phyloP scores from a whole-genome alignment of 2,888 invertebrate genomes.

The Opisthograptis luteolata region DNA sequence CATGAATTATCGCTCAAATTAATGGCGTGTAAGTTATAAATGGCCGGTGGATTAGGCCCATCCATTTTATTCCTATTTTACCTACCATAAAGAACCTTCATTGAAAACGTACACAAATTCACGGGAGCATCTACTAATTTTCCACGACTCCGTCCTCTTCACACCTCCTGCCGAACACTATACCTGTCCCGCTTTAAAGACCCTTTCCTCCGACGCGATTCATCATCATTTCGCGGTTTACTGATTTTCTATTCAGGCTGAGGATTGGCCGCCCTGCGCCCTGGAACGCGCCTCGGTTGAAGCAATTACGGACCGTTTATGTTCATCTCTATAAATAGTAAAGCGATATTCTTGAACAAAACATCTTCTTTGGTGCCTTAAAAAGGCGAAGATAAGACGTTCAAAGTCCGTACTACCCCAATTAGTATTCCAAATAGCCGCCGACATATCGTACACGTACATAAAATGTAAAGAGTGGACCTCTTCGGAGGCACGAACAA shows the following conservation, averaged over 20 bases:
- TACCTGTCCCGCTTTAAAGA: constrained; percentile 62
- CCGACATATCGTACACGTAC: constrained; percentile 80
- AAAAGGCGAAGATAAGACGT: constrained; percentile 63
- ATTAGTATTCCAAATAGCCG: constrained; percentile 84
- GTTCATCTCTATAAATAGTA: constrained; percentile 33
- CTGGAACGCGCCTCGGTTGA: constrained; percentile 45
- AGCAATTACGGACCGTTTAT: constrained; percentile 42
- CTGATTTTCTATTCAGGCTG: constrained; percentile 79
- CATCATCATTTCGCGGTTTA: constrained; percentile 84
- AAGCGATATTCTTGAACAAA: constrained; percentile 29
- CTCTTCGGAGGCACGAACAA: constrained; percentile 76
- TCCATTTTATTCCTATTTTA: constrained; percentile 84
- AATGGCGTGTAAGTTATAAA: constrained; percentile 84
- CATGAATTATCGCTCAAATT: constrained; percentile 82
- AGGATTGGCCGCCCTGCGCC: constrained; percentile 52
- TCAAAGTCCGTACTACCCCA: constrained; percentile 69
- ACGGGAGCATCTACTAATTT: constrained; percentile 80
- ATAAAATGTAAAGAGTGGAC: constrained; percentile 83
- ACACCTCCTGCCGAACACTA: constrained; percentile 41
- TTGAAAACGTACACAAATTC: constrained; percentile 84
- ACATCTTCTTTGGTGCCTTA: constrained; percentile 39
- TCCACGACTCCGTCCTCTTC: constrained; percentile 62
- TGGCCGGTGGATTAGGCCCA: constrained; percentile 80
- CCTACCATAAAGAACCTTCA: constrained; percentile 82
- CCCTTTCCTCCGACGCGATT: constrained; percentile 76